These are phyloP conservation scores for Murina feae DNA, from an alignment of 2,113 vertebrate species.

Conservation along the genomic window DNA sequence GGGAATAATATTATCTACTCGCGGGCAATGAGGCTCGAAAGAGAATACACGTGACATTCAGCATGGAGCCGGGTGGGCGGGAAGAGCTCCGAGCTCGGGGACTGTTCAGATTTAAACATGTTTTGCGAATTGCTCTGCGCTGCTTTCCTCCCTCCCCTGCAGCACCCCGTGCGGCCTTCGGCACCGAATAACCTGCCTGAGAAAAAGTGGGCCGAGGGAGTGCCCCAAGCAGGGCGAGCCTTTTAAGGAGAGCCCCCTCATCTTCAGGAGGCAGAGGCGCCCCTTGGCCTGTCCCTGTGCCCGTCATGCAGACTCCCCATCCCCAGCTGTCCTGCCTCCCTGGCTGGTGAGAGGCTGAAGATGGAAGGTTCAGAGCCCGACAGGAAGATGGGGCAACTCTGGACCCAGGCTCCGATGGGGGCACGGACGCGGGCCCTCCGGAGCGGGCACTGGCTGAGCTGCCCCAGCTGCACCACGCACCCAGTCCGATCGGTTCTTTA, in stretches of 20 bases:
- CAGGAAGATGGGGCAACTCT: neutral
- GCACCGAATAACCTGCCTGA: neutral
- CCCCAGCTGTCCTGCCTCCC: neutral
- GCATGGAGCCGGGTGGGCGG: neutral
- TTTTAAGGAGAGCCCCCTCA: neutral
- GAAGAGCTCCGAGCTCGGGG: neutral
- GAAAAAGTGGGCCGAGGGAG: neutral
- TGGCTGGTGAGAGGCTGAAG: neutral
- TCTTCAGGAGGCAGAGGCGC: neutral
- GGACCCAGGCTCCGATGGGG: neutral
- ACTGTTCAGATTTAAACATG: neutral
- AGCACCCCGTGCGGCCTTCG: constrained; percentile 53
- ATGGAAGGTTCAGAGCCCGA: neutral
- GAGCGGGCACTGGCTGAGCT: neutral
- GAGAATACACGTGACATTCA: neutral
- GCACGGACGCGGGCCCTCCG: neutral
- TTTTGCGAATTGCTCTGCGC: neutral
- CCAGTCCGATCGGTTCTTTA: neutral
- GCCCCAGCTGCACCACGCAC: rapidly evolving
- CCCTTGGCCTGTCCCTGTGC: neutral
- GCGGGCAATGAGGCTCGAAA: neutral
- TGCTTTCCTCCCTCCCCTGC: neutral
- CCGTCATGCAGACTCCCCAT: neutral
- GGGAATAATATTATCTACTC: neutral
- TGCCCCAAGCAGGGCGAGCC: neutral